Conservation (phyloP, 1,140 invertebrate genomes). For the Eumaeus atala region DNA sequence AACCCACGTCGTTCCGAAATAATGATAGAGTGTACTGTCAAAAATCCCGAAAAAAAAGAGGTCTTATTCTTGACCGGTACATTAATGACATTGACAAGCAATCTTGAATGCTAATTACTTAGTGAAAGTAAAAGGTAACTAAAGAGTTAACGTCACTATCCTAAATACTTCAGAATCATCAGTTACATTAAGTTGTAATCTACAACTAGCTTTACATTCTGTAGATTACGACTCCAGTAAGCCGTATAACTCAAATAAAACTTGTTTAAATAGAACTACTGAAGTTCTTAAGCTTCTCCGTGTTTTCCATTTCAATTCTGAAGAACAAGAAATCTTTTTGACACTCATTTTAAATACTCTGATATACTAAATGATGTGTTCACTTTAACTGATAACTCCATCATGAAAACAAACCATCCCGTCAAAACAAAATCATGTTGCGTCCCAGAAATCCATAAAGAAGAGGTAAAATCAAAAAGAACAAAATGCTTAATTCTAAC, state of each 20-base stretch:
- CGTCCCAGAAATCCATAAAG: slow-evolving; percentile 40
- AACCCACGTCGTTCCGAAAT: slow-evolving; percentile 5
- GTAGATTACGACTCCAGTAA: not conserved
- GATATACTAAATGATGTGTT: slow-evolving; percentile 25
- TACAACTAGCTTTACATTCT: not conserved
- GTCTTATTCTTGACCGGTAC: slow-evolving; percentile 4
- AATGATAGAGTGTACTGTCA: not conserved
- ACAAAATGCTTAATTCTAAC: slow-evolving; percentile 36
- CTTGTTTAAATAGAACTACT: slow-evolving; percentile 10
- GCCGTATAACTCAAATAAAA: slow-evolving; percentile 8
- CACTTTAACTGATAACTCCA: slow-evolving; percentile 21
- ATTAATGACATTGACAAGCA: not conserved
- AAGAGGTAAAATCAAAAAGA: slow-evolving; percentile 31
- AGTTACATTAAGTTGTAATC: not conserved
- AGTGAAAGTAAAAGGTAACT: slow-evolving; percentile 18
- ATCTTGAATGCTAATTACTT: slow-evolving; percentile 21
- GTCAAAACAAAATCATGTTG: slow-evolving; percentile 37
- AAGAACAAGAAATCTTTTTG: no score
- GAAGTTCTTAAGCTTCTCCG: slow-evolving; percentile 14
- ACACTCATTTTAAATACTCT: no score
- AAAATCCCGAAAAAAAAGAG: slow-evolving; percentile 9
- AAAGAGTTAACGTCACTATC: slow-evolving; percentile 19
- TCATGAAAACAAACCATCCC: slow-evolving; percentile 19
- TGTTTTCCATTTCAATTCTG: no score
- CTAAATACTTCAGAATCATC: slow-evolving; percentile 15